Percentiles rank a stretch among this genome's conserved stretches.
Evolutionary conservation across 2,797 vertebrate genomes (phyloP).

Genomic region (Erethizon dorsatum): DNA sequence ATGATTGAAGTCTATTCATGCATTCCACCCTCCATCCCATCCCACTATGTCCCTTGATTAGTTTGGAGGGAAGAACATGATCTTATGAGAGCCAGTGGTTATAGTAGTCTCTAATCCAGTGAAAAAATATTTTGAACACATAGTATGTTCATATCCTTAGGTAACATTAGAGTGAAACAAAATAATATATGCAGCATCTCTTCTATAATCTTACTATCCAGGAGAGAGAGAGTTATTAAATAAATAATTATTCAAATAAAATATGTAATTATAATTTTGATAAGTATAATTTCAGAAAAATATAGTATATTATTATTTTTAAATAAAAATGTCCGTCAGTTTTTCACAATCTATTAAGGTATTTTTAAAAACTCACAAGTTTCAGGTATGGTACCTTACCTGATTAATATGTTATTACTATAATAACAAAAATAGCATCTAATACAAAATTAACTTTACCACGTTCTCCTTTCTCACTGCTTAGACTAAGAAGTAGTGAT

Average conservation of each 20-base stretch:
- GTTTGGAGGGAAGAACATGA: background rate
- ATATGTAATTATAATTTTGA: background rate
- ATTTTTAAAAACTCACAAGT: background rate
- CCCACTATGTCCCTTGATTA: background rate
- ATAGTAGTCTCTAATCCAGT: background rate
- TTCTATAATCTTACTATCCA: background rate
- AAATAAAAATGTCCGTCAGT: background rate
- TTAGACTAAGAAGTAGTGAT: background rate
- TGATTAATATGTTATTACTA: background rate
- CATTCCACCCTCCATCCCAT: background rate
- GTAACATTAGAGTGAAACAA: background rate
- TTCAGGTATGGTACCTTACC: background rate
- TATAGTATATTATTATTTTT: background rate
- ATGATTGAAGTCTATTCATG: background rate
- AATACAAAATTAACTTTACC: background rate
- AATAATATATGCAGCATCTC: background rate
- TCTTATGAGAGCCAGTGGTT: background rate
- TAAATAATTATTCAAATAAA: conserved; percentile 28
- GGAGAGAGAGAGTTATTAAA: background rate
- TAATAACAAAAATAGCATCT: background rate
- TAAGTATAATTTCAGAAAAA: background rate
- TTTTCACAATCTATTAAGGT: background rate
- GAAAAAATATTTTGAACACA: conserved; percentile 9
- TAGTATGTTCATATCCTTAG: background rate
- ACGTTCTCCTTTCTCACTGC: background rate